phyloP scores from a whole-genome alignment of 1,140 invertebrate species.

The Cryptotermes secundus region DNA sequence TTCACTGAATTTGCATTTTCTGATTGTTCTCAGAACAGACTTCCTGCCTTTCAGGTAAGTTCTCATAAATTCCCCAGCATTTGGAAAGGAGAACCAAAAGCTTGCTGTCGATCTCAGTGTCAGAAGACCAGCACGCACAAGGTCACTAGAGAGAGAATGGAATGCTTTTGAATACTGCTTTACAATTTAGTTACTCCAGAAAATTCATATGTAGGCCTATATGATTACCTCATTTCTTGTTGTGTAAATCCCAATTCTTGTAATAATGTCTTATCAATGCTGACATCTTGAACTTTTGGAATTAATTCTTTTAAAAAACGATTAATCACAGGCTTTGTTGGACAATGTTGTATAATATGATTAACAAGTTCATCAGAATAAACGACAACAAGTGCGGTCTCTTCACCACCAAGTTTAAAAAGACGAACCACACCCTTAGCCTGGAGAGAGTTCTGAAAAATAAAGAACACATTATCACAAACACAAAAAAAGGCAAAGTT shows the following conservation, averaged over 20 bases:
- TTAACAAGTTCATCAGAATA: constrained; percentile 30
- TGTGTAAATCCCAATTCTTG: constrained; percentile 19
- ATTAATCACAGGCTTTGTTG: constrained; percentile 17
- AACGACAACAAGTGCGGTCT: constrained; percentile 23
- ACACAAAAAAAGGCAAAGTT: too few species aligned
- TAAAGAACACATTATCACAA: too few species aligned
- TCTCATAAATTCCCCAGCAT: constrained; percentile 35
- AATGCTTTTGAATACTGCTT: not conserved
- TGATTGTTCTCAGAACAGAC: constrained; percentile 29
- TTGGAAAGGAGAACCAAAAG: constrained; percentile 35
- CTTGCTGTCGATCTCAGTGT: constrained; percentile 16
- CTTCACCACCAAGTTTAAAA: constrained; percentile 34
- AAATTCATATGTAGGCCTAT: too few species aligned
- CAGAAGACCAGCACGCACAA: constrained; percentile 30
- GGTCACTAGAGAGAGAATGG: constrained; percentile 26
- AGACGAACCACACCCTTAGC: constrained; percentile 27
- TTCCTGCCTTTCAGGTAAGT: constrained; percentile 33
- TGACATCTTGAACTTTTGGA: constrained; percentile 31
- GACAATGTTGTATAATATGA: constrained; percentile 25
- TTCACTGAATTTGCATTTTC: constrained; percentile 34
- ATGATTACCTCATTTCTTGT: constrained; percentile 30
- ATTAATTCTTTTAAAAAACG: constrained; percentile 27
- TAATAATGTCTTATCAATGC: constrained; percentile 31
- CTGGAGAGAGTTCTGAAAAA: constrained; percentile 30
- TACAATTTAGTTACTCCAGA: not conserved